Conservation (phyloP, 2,888 invertebrate genomes). For the Drosophila aldrichi region DNA sequence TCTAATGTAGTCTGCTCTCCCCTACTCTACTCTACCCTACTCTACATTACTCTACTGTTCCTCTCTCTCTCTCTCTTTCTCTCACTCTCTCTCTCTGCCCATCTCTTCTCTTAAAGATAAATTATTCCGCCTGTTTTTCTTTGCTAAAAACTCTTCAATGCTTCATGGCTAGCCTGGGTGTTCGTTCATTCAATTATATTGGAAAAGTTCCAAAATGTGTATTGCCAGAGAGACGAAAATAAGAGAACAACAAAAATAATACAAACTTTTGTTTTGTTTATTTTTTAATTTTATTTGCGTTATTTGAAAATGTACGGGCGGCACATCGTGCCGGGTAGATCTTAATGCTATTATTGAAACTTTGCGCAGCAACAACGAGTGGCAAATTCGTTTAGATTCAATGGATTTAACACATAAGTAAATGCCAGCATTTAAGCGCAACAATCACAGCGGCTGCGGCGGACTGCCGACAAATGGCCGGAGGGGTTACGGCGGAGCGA, state of each 20-base stretch:
- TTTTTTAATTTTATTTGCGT: constrained; percentile 21
- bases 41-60: neutral
- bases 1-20: neutral
- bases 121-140: neutral
- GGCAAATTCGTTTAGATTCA: constrained; percentile 61
- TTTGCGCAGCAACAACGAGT: constrained; percentile 20
- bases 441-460: constrained; percentile 25
- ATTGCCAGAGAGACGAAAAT: neutral
- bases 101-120: neutral
- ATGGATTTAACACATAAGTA: constrained; percentile 54
- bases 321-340: constrained; percentile 7
- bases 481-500: constrained; percentile 6
- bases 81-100: neutral
- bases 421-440: constrained; percentile 50
- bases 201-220: constrained; percentile 14
- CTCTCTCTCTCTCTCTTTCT: neutral
- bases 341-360: constrained; percentile 34
- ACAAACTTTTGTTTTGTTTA: constrained; percentile 12
- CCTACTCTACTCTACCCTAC: neutral
- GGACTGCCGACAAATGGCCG: neutral
- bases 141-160: neutral
- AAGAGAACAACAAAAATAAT: constrained; percentile 2
- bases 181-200: constrained; percentile 14
- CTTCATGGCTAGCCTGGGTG: neutral
- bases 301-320: constrained; percentile 9